phyloP scores from a whole-genome alignment of 2,113 vertebrate species.

The Dermatemys mawii region DNA sequence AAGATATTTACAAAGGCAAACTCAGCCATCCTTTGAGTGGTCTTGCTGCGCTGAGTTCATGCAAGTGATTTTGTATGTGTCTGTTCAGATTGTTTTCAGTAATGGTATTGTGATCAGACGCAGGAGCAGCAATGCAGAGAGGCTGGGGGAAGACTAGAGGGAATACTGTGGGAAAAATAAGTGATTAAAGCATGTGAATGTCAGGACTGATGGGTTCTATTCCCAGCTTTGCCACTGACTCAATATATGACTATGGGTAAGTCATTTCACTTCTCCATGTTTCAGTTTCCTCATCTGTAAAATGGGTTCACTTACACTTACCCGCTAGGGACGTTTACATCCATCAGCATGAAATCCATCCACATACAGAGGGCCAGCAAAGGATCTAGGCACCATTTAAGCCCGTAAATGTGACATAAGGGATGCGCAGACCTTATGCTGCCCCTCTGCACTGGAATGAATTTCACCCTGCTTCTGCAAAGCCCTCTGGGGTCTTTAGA shows the following conservation, averaged over 20 bases:
- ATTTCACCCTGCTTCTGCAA: background rate
- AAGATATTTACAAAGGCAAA: background rate
- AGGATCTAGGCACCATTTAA: background rate
- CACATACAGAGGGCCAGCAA: background rate
- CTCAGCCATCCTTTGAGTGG: background rate
- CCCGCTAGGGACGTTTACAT: background rate
- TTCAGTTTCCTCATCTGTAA: background rate
- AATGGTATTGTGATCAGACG: background rate
- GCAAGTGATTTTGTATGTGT: slow-evolving; percentile 1
- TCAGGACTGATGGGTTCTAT: background rate
- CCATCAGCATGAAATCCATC: background rate
- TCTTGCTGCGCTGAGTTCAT: background rate
- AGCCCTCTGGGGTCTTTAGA: background rate
- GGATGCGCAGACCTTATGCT: background rate
- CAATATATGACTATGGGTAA: background rate
- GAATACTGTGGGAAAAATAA: background rate
- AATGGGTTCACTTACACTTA: background rate
- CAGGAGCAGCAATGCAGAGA: background rate
- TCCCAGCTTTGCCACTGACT: rapidly evolving
- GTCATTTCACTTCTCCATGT: background rate
- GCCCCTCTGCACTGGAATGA: background rate
- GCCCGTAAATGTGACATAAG: background rate
- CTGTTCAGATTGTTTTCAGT: background rate
- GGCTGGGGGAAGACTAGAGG: background rate
- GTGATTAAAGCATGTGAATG: background rate